These are phyloP conservation scores for Apus apus DNA, from an alignment of 2,113 vertebrate species.

Conservation along the genomic window DNA sequence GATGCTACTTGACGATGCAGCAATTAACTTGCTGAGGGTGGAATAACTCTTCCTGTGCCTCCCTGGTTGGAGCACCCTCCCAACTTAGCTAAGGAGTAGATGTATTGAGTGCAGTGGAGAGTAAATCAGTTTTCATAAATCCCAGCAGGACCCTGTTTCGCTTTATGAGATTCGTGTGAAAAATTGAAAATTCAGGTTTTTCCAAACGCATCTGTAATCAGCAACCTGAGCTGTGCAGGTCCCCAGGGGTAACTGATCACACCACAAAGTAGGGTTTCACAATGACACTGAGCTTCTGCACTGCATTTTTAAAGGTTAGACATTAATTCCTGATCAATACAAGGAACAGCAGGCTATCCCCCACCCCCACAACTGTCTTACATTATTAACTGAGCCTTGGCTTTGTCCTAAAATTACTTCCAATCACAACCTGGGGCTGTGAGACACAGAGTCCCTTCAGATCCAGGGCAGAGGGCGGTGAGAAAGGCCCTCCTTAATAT, in stretches of 20 bases:
- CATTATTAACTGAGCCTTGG: constrained; percentile 34
- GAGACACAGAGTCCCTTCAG: background rate
- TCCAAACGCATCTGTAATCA: constrained; percentile 59
- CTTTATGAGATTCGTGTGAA: constrained; percentile 69
- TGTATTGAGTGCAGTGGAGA: constrained; percentile 53
- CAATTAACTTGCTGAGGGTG: constrained; percentile 70
- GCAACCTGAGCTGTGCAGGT: background rate
- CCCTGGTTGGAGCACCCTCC: background rate
- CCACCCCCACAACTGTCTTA: constrained; percentile 4
- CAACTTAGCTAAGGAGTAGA: constrained; percentile 41
- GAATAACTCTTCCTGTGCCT: constrained; percentile 50
- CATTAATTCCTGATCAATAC: constrained; percentile 75
- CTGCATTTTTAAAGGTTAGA: constrained; percentile 68
- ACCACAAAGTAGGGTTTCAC: constrained; percentile 48
- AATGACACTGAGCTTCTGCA: constrained; percentile 26
- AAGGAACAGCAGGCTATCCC: constrained; percentile 38
- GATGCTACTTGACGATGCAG: constrained; percentile 42
- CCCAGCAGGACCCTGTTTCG: constrained; percentile 33
- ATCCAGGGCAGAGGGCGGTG: background rate
- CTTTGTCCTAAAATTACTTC: constrained; percentile 30
- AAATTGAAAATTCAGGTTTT: constrained; percentile 71
- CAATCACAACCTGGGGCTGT: background rate
- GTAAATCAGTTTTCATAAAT: constrained; percentile 64
- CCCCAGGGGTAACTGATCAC: constrained; percentile 59
- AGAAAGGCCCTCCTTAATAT: background rate